Base-by-base conservation (phyloP, 2,797 vertebrate genomes). In the Rachycentron canadum region DNA sequence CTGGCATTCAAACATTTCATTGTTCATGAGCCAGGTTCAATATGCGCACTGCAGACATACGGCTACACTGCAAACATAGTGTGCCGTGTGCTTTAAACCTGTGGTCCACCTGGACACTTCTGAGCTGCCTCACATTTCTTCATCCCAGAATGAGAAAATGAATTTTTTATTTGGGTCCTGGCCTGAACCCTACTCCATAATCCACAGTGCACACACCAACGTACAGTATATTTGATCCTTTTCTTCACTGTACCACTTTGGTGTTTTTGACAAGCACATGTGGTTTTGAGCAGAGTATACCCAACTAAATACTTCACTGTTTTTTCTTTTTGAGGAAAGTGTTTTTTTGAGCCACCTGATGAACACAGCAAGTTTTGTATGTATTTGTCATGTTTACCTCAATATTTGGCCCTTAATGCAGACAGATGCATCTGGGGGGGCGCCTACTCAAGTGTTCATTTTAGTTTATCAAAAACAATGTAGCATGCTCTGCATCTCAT, bases 131-230 rank as follows among this genome's bases (percentile, higher is more conserved):
- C 23, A 40, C 70, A 49, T 64, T 71, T 23, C 61, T 76, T 72
- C 71, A 47, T 50, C 49, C 32, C 71, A 57, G 45, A 69, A 64
- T 53, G 71, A 76, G 69, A 58, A 73, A 50, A 79, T 76, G 0
- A 53, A 36, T 77, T 69, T 77, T 70, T 78, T 12, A 69, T 78
- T 45, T 45, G 7, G 55, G 40, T 58, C 41, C 28, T 34, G 40
- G 28, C 53, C 57, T 61, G 34, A 74, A 71, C 23, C 25, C 19
- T n/a, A n/a, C 23, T 69, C 34, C 26, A 60, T 49, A 30, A 68
- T 63, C 50, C 25, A 66, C 36, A 59, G 45, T 16, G 47, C 25
- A 71, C 65, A 64, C 26, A 59, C 34, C 13, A 30, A 11, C 2
- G 8, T 36, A 21, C 50, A 67, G n/a, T 25, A 1, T n/a, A 41